phyloP scores from a whole-genome alignment of 2,888 invertebrate genomes.

The Dasysyrphus tricinctus region DNA sequence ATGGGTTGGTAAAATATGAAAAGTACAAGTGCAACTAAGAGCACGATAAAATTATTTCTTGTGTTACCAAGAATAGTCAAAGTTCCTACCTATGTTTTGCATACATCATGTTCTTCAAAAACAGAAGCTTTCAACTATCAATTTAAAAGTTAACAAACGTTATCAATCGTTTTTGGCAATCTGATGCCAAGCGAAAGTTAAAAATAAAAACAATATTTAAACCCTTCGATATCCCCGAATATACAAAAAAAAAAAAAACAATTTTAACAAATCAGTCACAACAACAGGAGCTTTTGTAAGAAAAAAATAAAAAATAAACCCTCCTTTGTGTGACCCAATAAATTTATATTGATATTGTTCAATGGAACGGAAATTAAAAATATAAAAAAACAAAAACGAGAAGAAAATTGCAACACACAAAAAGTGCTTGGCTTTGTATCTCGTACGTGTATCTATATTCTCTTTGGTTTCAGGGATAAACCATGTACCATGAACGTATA shows the following conservation, averaged over 20 bases:
- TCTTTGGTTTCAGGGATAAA: conserved; percentile 25
- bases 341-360: conserved; percentile 73
- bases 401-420: conserved; percentile 41
- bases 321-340: conserved; percentile 62
- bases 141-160: not conserved
- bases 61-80: no score
- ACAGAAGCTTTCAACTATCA: no score
- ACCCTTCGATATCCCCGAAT: not conserved
- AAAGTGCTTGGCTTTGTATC: conserved; percentile 41
- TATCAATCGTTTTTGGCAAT: not conserved
- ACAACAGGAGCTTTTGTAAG: conserved; percentile 32
- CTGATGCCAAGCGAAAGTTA: not conserved
- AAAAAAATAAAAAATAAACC: not conserved
- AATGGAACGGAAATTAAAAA: conserved; percentile 64
- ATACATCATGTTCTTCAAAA: no score
- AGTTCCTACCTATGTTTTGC: no score
- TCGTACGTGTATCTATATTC: conserved; percentile 20
- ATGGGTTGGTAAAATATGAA: no score
- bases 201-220: not conserved
- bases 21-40: no score
- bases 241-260: not conserved
- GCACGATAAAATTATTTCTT: no score
- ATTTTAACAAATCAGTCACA: conserved; percentile 39
- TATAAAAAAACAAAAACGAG: conserved; percentile 7
- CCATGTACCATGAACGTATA: conserved; percentile 21